phyloP scores from a whole-genome alignment of 2,888 invertebrate genomes.

The Laspeyria flexula region DNA sequence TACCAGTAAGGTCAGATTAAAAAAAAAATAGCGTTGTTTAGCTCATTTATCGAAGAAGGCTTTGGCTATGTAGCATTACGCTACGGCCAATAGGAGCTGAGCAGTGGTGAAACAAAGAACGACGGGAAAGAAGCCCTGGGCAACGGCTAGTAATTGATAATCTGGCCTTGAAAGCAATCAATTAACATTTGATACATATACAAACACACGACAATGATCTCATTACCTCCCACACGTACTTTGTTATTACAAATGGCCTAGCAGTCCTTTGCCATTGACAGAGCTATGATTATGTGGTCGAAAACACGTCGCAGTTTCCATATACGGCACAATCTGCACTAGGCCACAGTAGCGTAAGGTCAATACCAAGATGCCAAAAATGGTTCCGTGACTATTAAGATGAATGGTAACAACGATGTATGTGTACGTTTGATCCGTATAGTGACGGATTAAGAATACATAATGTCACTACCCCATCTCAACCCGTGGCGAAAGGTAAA shows the following conservation, averaged over 20 bases:
- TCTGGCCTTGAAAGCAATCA: slow-evolving; percentile 23
- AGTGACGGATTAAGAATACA: too few species aligned
- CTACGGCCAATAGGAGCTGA: too few species aligned
- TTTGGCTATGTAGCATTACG: too few species aligned
- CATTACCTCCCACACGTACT: slow-evolving; percentile 59
- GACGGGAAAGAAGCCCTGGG: too few species aligned
- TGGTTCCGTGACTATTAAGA: slow-evolving; percentile 26
- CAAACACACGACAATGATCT: slow-evolving; percentile 53
- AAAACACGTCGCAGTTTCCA: slow-evolving; percentile 33
- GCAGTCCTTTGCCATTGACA: slow-evolving; percentile 27
- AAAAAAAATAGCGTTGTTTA: too few species aligned
- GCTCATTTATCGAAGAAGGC: too few species aligned
- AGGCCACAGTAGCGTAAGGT: slow-evolving; percentile 39
- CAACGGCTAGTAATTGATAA: background rate
- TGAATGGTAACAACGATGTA: slow-evolving; percentile 18
- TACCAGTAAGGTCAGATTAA: too few species aligned
- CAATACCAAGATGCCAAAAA: slow-evolving; percentile 41
- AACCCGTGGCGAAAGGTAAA: too few species aligned
- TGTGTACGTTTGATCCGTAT: too few species aligned
- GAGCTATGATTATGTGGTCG: slow-evolving; percentile 36
- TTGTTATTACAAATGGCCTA: slow-evolving; percentile 40
- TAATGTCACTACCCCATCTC: too few species aligned
- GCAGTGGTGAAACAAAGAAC: too few species aligned
- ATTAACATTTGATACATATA: slow-evolving; percentile 25
- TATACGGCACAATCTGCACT: slow-evolving; percentile 42